phyloP scores from a whole-genome alignment of 2,888 invertebrate species.

The Norana najaformis region DNA sequence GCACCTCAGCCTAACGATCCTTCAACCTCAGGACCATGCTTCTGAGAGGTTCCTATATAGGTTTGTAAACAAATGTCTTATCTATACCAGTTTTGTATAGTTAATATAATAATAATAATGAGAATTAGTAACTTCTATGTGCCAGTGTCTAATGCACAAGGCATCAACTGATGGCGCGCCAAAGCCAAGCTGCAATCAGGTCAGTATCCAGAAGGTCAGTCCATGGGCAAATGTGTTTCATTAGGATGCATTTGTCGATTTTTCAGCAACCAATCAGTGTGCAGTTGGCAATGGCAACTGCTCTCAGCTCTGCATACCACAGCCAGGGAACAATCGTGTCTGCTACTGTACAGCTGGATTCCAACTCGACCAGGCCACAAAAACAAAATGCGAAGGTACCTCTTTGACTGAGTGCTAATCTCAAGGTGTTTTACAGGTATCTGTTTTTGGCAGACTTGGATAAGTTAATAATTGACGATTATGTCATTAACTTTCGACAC shows the following conservation, averaged over 20 bases:
- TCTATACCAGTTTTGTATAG: not conserved
- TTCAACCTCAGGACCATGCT: not conserved
- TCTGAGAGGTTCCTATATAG: not conserved
- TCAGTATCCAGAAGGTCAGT: too few relatives aligned
- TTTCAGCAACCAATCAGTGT: constrained; percentile 65
- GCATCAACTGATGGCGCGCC: too few relatives aligned
- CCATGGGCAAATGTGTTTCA: too few relatives aligned
- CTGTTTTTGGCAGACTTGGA: not conserved
- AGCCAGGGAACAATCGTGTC: constrained; percentile 63
- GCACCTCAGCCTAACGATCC: too few relatives aligned
- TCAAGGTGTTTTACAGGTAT: too few relatives aligned
- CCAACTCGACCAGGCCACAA: constrained; percentile 56
- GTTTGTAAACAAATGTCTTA: not conserved
- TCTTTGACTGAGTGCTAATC: not conserved
- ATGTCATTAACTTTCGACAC: not conserved
- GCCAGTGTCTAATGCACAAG: too few relatives aligned
- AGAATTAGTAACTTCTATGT: too few relatives aligned
- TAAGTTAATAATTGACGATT: not conserved
- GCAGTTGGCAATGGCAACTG: constrained; percentile 71
- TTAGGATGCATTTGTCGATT: not conserved
- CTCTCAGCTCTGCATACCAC: constrained; percentile 77
- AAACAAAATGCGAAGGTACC: constrained; percentile 34
- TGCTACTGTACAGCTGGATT: constrained; percentile 95
- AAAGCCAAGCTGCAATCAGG: too few relatives aligned
- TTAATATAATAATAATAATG: too few relatives aligned